Percentiles rank a stretch among this genome's conserved stretches.
phyloP scores from a whole-genome alignment of 2,797 vertebrate genomes.

The Lutjanus campechanus region DNA sequence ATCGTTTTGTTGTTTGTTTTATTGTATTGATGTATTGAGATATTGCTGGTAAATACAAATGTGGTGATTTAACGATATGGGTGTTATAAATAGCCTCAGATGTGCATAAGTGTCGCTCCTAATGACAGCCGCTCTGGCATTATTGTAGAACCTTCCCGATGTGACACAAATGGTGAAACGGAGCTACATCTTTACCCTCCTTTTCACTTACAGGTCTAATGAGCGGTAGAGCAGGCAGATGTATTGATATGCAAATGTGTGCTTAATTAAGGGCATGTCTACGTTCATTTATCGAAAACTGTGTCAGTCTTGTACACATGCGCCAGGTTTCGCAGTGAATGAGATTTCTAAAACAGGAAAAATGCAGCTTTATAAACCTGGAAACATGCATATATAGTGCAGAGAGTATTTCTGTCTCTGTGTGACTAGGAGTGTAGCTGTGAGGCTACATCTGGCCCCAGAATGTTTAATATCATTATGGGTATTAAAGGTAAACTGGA shows the following conservation, averaged over 20 bases:
- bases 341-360: no score
- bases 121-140: background rate
- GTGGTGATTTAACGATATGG: background rate
- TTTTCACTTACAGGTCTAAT: background rate
- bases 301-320: background rate
- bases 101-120: background rate
- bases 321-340: no score
- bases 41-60: background rate
- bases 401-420: background rate
- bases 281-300: background rate
- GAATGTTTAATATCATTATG: background rate
- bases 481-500: background rate
- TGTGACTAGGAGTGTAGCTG: background rate
- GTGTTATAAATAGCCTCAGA: background rate
- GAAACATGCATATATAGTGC: background rate
- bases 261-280: background rate
- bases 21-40: background rate
- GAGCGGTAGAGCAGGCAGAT: background rate
- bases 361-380: no score
- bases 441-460: background rate
- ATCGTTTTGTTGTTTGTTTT: background rate
- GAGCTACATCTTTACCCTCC: background rate
- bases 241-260: background rate
- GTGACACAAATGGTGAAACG: background rate
- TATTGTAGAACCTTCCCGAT: background rate